Conservation (phyloP, 1,140 invertebrate species). For the Nasonia vitripennis region DNA sequence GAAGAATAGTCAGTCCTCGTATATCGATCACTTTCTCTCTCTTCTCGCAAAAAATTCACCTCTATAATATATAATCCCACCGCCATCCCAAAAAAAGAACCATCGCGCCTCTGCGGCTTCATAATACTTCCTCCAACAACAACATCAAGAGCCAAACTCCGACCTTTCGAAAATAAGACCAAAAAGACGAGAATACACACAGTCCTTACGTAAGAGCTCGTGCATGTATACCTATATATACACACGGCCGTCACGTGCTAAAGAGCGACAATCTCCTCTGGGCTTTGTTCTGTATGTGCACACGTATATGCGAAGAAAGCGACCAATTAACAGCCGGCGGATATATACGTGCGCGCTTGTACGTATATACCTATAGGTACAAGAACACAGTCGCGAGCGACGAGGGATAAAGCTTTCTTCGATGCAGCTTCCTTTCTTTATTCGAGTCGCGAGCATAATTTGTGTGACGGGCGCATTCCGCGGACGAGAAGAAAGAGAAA, state of each 20-base stretch:
- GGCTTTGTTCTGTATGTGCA: background rate
- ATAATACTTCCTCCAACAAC: too few relatives aligned
- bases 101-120: too few relatives aligned
- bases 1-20: too few relatives aligned
- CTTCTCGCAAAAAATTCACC: too few relatives aligned
- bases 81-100: too few relatives aligned
- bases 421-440: background rate
- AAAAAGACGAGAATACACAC: too few relatives aligned
- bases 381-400: too few relatives aligned
- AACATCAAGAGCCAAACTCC: too few relatives aligned
- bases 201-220: too few relatives aligned
- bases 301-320: background rate
- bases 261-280: background rate
- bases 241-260: background rate
- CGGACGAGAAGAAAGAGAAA: background rate
- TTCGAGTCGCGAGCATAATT: background rate
- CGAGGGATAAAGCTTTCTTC: background rate
- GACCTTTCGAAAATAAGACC: too few relatives aligned
- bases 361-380: background rate
- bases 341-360: background rate
- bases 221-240: background rate
- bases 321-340: background rate
- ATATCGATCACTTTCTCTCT: too few relatives aligned
- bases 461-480: background rate
- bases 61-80: too few relatives aligned